Conservation (phyloP, 2,113 vertebrate species). For the Pygoscelis antarcticus region DNA sequence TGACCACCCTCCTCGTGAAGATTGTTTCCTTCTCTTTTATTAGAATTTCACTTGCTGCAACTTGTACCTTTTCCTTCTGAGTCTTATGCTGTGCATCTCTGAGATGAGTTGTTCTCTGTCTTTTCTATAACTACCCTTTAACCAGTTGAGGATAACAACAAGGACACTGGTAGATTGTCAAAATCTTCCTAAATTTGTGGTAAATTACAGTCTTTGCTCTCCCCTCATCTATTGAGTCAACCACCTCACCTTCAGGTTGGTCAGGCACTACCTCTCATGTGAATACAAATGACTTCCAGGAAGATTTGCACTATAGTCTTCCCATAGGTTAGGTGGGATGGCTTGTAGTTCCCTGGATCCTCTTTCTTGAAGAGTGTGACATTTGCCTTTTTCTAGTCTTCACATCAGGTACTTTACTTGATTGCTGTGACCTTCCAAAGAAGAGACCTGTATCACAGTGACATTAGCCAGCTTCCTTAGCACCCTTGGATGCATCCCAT, state of each 20-base stretch:
- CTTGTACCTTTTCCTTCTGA: background rate
- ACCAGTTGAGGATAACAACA: background rate
- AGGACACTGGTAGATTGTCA: background rate
- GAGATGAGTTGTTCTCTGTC: background rate
- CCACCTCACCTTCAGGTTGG: background rate
- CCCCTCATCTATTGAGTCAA: background rate
- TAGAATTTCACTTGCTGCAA: background rate
- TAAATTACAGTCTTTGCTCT: background rate
- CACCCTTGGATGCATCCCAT: background rate
- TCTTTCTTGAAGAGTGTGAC: background rate
- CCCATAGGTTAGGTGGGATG: background rate
- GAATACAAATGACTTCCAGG: background rate
- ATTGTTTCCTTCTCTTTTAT: background rate
- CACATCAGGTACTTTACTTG: background rate
- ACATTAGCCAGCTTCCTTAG: background rate
- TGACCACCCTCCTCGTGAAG: background rate
- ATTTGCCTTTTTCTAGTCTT: background rate
- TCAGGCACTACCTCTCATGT: background rate
- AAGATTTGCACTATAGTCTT: background rate
- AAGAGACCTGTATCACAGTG: background rate
- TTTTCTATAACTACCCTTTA: background rate
- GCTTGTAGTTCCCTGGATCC: background rate
- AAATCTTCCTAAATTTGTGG: background rate
- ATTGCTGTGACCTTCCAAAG: background rate
- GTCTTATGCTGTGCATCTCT: background rate